Evolutionary conservation across 2,888 invertebrate genomes (phyloP).

Genomic region (Pristionchus japonicus): DNA sequence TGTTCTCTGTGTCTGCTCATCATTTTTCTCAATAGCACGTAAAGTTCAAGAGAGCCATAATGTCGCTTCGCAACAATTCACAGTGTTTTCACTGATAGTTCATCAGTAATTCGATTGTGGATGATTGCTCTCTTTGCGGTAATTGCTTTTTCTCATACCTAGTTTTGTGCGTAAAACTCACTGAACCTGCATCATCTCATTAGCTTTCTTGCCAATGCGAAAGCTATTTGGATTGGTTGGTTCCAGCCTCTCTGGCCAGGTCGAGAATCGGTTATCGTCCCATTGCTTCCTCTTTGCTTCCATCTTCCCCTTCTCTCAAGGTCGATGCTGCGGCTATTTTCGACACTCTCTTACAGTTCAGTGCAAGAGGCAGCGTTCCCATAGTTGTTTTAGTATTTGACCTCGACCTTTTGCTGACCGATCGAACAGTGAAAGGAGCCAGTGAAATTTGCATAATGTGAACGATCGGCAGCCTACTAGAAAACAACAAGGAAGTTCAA

Average conservation of each 20-base stretch:
- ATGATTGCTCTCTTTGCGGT: no score
- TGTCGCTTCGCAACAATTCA: no score
- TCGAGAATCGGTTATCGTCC: background rate
- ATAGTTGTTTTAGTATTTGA: background rate
- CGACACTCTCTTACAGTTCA: background rate
- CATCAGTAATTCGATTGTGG: no score
- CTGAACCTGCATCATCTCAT: background rate
- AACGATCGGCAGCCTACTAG: background rate
- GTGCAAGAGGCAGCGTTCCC: background rate
- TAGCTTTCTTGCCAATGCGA: background rate
- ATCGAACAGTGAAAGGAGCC: background rate
- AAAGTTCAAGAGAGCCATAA: no score
- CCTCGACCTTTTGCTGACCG: background rate
- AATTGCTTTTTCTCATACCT: no score
- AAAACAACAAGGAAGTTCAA: background rate
- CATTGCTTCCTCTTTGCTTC: background rate
- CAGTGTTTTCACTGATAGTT: no score
- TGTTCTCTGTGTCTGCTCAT: no score
- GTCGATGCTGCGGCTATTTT: background rate
- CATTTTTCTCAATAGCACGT: no score
- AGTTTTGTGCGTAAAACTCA: background rate
- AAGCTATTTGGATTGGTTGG: background rate
- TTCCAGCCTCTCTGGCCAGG: background rate
- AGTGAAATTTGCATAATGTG: background rate
- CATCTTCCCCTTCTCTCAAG: background rate